Evolutionary conservation across 2,113 vertebrate species (phyloP), one percentile per base, ranked within the genome.

Genomic region (Eptesicus fuscus): DNA sequence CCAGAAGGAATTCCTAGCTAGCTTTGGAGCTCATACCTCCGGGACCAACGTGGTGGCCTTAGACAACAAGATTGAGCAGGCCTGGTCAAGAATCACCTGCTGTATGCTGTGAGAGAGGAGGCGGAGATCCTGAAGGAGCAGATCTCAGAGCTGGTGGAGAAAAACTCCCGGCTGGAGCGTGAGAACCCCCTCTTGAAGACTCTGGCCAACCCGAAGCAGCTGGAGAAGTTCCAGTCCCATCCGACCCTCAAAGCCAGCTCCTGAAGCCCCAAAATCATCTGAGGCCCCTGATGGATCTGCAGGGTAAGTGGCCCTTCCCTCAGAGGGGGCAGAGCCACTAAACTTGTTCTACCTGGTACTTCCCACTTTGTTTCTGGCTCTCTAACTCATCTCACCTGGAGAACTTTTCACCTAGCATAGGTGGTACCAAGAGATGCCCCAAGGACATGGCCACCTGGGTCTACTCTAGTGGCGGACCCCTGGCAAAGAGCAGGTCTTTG

Each of bases 41-140:
- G 99, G 99, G 98, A 99, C 99, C 98, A 99, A 99, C 94, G 99
- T 99, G 96, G 99, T 99, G 98, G 99, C 99, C 95, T 99, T 99
- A 91, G 99, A 99, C 98, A 99, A 99, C 99, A 99, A 99, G 99
- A 99, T 99, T 44, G 99, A 99, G 92, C 99, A 99, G 97, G 99
- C 99, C 20, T 99, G 22, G 99, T 99, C 65, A 99, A 99, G 97
- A 99, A 99, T 97, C 99, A 99, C 98, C 98, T 99, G 95, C 99
- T 99, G 99, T 99, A 99, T 0, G 99, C 99, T 0, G 99, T 99
- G 79, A 98, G 99, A 10, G 99, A 99, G 98, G 99, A 99, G 96
- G 99, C 99, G 71, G 99, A 99, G 97, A 98, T 99, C 93, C 98
- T 99, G 88, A 99, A 99, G 93, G 99, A 99, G 98, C 99, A 99